Conservation (phyloP, 2,113 vertebrate genomes). For the Alectura lathami region DNA sequence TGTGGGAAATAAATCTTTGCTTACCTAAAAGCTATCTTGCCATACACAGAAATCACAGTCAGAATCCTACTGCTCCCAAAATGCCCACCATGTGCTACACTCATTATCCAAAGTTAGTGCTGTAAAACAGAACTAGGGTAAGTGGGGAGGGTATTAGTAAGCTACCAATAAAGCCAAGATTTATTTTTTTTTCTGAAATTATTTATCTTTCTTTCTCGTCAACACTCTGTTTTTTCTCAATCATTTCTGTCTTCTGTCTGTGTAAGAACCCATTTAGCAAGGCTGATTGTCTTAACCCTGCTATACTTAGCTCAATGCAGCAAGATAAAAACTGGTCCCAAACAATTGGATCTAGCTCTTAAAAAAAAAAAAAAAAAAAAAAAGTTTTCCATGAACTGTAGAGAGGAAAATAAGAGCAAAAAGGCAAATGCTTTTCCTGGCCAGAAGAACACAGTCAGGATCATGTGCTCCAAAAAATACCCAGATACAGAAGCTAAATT, state of each 20-base stretch:
- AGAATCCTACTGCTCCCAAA: not conserved
- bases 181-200: not conserved
- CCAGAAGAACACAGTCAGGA: not conserved
- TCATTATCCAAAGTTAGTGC: not conserved
- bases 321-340: not conserved
- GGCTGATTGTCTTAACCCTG: not conserved
- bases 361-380: not conserved
- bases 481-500: not conserved
- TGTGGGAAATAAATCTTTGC: not conserved
- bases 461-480: not conserved
- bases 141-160: not conserved
- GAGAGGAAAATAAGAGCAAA: slow-evolving; percentile 16
- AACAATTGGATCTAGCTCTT: not conserved
- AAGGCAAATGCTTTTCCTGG: slow-evolving; percentile 10
- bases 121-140: not conserved
- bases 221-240: not conserved
- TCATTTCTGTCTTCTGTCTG: not conserved
- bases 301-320: not conserved
- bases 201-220: not conserved
- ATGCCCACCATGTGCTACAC: not conserved
- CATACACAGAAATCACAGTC: not conserved
- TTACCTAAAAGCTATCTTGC: not conserved
- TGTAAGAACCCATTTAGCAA: not conserved
- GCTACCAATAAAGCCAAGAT: not conserved
- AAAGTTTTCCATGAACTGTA: not conserved